These are phyloP conservation scores for Echiichthys vipera DNA, from an alignment of 2,797 vertebrate genomes.

Conservation along the genomic window DNA sequence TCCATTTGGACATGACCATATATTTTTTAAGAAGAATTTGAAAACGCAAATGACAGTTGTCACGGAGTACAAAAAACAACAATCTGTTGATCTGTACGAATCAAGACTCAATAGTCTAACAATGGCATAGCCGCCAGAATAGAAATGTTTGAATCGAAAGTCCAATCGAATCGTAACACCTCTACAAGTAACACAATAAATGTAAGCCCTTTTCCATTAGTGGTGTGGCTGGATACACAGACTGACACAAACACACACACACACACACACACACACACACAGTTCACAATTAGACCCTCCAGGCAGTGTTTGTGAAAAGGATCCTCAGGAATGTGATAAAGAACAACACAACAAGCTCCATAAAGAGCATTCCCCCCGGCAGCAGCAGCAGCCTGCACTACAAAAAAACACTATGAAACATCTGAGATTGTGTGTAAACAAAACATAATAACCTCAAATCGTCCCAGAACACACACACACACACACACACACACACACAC, in stretches of 20 bases:
- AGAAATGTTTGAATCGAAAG: too few species aligned
- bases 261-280: slow-evolving; percentile 18
- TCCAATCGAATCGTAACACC: too few species aligned
- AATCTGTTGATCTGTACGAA: too few species aligned
- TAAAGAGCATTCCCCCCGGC: slow-evolving; percentile 32
- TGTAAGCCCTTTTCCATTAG: not conserved
- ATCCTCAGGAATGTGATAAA: slow-evolving; percentile 54
- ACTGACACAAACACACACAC: not conserved
- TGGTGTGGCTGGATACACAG: not conserved
- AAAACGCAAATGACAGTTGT: too few species aligned
- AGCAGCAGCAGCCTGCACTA: too few species aligned
- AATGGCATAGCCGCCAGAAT: too few species aligned
- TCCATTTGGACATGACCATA: too few species aligned
- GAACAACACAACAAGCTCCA: slow-evolving; percentile 48
- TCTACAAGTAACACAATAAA: not conserved
- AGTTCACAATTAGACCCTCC: not conserved
- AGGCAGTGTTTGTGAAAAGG: slow-evolving; percentile 37
- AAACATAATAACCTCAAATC: not conserved
- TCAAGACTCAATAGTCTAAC: too few species aligned
- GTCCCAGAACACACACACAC: not conserved
- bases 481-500: not conserved
- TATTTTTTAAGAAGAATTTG: too few species aligned
- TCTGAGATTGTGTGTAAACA: not conserved
- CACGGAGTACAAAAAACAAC: too few species aligned
- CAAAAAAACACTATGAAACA: too few species aligned